Evolutionary conservation across 2,797 vertebrate genomes (phyloP).

Genomic region (Alouatta caraya): DNA sequence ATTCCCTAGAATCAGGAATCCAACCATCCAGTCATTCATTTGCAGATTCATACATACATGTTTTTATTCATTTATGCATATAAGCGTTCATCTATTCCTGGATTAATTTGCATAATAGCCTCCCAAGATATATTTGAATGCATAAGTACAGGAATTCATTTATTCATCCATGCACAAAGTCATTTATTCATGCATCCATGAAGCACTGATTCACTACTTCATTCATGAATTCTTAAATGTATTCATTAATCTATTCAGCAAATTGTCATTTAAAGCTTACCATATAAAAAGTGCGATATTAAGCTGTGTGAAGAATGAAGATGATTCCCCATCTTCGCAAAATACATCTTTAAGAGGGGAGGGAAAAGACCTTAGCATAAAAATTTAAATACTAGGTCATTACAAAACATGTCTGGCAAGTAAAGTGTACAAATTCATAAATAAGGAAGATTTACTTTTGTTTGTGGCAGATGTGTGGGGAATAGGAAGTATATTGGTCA

Average conservation of each 20-base stretch:
- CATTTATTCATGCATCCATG: constrained; percentile 62
- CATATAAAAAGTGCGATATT: constrained; percentile 20
- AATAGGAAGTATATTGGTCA: not conserved
- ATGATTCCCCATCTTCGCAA: not conserved
- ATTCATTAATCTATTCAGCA: constrained; percentile 68
- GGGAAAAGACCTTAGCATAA: not conserved
- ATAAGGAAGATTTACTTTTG: not conserved
- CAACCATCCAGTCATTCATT: constrained; percentile 51
- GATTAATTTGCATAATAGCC: constrained; percentile 64
- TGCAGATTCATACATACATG: constrained; percentile 46
- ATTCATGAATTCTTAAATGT: constrained; percentile 57
- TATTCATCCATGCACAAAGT: constrained; percentile 58
- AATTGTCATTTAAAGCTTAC: constrained; percentile 59
- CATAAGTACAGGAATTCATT: constrained; percentile 61
- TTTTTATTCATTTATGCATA: constrained; percentile 73
- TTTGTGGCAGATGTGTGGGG: not conserved
- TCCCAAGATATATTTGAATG: constrained; percentile 63
- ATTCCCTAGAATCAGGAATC: constrained; percentile 17
- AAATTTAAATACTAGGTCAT: constrained; percentile 20
- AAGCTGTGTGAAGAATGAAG: constrained; percentile 20
- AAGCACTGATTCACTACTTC: constrained; percentile 63
- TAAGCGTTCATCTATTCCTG: constrained; percentile 60
- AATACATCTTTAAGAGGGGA: not conserved
- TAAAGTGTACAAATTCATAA: not conserved
- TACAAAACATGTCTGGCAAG: not conserved